phyloP scores from a whole-genome alignment of 2,888 invertebrate species.

The Ormyrus labotus region DNA sequence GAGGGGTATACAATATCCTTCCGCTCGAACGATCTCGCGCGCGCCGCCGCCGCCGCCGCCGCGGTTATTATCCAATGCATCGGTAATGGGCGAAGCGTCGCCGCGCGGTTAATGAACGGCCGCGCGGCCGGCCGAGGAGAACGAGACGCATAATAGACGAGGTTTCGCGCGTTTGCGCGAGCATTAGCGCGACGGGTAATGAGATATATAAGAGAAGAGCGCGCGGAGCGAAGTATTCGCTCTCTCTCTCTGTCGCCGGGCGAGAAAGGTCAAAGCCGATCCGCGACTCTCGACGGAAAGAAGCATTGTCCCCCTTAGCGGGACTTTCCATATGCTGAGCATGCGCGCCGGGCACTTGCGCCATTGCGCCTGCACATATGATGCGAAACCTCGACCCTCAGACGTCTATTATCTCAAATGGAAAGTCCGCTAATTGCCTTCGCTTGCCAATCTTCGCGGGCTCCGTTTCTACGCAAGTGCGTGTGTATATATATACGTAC shows the following conservation, averaged over 20 bases:
- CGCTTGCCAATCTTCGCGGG: slow-evolving; percentile 25
- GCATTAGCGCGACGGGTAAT: not conserved
- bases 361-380: not conserved
- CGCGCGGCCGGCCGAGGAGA: slow-evolving; percentile 52
- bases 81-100: slow-evolving; percentile 62
- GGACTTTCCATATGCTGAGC: slow-evolving; percentile 35
- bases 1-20: no score
- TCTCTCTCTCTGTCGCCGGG: not conserved
- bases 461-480: not conserved
- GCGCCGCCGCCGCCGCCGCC: slow-evolving; percentile 45
- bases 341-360: no score
- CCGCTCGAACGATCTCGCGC: slow-evolving; percentile 41
- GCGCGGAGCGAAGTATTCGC: no score
- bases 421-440: slow-evolving; percentile 49
- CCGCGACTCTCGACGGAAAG: slow-evolving; percentile 4
- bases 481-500: no score
- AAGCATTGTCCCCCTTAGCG: slow-evolving; percentile 43
- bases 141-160: not conserved
- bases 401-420: slow-evolving; percentile 47
- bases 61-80: slow-evolving; percentile 70
- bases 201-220: not conserved
- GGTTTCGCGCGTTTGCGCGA: not conserved
- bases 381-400: slow-evolving; percentile 35
- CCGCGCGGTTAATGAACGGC: slow-evolving; percentile 6
- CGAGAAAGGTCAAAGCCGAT: slow-evolving; percentile 44